Evolutionary conservation across 2,797 vertebrate species (phyloP), one percentile per base, ranked within the genome.

Genomic region (Liparis tanakae): DNA sequence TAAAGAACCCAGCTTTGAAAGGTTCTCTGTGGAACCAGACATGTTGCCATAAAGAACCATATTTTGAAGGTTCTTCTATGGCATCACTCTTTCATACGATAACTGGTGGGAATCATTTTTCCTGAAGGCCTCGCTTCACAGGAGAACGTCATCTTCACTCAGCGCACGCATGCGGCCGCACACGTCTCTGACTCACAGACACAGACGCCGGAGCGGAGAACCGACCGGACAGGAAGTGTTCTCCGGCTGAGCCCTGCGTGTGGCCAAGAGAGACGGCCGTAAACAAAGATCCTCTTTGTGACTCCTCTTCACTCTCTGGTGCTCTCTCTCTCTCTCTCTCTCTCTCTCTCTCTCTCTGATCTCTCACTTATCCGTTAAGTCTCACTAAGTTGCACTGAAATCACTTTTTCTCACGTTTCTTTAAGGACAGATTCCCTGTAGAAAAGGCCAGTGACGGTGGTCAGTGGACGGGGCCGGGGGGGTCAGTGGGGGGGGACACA

Each of bases 271-370:
- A 90, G 86, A 89, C 85, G 84, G 75, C 76, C 81, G 85, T 93
- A 94, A 94, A 94, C 93, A 93, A 93, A 92, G 90, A 70, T 87
- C 76, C 78, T 90, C 92, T 92, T 93, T 93, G 92, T 94, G 87
- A 81, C 81, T 86, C 79, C 78, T 81, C 79, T 76, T 88, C 85
- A 61, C 82, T 82, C 76, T 80, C 76, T 76, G 62, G 56, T 80
- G 79, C 74, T 74, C 72, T 72, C 70, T 73, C 67, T 77, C 67
- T 62, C 76, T 72, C 67, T 53, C 57, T 70, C 69, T 78, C 34
- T 67, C 69, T 78, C 34, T 67, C 50, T 66, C 79, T 73, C 70
- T 73, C 83, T 72, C 88, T 87, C 74, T 78, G 70, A 74, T 62
- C 51, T 30, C 67, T 51, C 43, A 58, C 64, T 81, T 55, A 73